Base-by-base conservation (phyloP, 2,888 invertebrate genomes). In the Furcula furcula region DNA sequence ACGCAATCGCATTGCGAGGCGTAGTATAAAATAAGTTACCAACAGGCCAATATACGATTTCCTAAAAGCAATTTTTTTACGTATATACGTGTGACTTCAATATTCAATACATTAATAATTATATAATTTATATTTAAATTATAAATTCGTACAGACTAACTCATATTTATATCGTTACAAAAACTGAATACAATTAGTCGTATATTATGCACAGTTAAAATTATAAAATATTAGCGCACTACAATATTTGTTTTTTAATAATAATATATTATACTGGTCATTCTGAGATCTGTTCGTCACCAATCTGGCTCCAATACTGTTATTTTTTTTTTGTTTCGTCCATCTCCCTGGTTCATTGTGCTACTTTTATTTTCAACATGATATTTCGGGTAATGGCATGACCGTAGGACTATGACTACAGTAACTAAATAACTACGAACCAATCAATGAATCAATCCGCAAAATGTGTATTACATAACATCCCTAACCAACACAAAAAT, bases 221-320 rank as follows among this genome's bases (percentile, higher is more conserved):
- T 71, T 59, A 71, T 61, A 66, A 64, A 70, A 66, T 65, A 72
- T 66, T 65, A 68, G 70, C 70, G 68, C 66, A 58, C 68, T 74
- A 69, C 52, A 68, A 55, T 54, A 57, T 61, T 55, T 54, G 55
- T 54, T 38, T 45, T 59, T 55, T 64, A 39, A 48, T 39, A 47
- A 56, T 57, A 63, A 63, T 65, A 66, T 63, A 65, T 62, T 78
- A 85, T 84, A 87, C 86, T 85, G 86, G 86, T 87, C 86, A 61
- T 77, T 80, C 76, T 85, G 86, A 87, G 86, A 87, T 87, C 86
- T 81, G 76, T 69, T 62, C 72, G 70, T 70, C 69, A 74, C 73
- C 76, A 69, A 64, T 63, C 77, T 71, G 76, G 70, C 78, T 74
- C 67, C 74, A 77, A 78, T 78, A 76, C 76, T 78, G 76, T 49